phyloP scores from a whole-genome alignment of 1,140 invertebrate species.

The Oedothorax gibbosus region DNA sequence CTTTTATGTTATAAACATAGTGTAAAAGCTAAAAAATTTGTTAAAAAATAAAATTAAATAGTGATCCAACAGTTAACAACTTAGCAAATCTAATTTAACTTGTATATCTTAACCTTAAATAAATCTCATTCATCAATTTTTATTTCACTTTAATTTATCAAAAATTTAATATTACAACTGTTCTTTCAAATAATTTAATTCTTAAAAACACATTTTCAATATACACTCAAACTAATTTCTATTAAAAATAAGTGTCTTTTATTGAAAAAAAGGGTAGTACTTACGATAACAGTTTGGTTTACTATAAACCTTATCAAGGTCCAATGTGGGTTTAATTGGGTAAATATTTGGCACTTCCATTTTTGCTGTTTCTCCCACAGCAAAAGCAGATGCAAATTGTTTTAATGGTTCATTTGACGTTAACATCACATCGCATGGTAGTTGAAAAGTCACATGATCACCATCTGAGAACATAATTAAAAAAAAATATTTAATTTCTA shows the following conservation, averaged over 20 bases:
- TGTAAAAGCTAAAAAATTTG: too few species aligned
- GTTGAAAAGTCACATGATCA: slow-evolving; percentile 12
- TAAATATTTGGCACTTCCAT: slow-evolving; percentile 32
- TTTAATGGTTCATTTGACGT: slow-evolving; percentile 16
- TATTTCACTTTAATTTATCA: too few species aligned
- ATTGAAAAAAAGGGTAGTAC: background rate
- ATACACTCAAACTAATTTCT: background rate
- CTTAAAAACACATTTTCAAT: background rate
- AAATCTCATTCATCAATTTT: too few species aligned
- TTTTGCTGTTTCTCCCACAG: slow-evolving; percentile 25
- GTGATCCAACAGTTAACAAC: too few species aligned
- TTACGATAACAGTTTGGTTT: background rate
- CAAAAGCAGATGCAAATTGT: slow-evolving; percentile 15
- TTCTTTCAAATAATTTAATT: too few species aligned
- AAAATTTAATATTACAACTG: too few species aligned
- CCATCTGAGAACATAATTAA: slow-evolving; percentile 10
- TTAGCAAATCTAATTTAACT: too few species aligned
- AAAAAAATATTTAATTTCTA: background rate
- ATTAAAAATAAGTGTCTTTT: background rate
- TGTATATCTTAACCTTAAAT: too few species aligned
- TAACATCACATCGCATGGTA: slow-evolving; percentile 29
- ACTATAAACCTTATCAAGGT: slow-evolving; percentile 28
- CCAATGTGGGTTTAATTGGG: slow-evolving; percentile 44
- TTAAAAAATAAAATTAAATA: too few species aligned
- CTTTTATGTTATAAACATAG: too few species aligned